These are phyloP conservation scores for Apamea anceps DNA, from an alignment of 2,888 invertebrate genomes.

Conservation along the genomic window DNA sequence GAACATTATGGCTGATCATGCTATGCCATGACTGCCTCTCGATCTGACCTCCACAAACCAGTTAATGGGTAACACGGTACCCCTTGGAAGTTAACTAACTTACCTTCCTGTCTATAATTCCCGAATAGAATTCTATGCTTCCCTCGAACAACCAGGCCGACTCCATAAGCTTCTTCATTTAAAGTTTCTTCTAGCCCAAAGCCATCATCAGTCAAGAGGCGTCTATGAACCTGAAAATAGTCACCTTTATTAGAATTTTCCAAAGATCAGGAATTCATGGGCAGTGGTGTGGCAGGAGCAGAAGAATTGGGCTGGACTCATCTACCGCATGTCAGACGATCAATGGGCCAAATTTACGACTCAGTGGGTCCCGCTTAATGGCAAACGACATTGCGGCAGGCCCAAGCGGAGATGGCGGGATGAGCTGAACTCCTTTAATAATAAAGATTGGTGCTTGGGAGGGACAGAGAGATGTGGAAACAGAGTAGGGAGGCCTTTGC, in stretches of 20 bases:
- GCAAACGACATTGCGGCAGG: no score
- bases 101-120: conserved; percentile 79
- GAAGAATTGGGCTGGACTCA: no score
- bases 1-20: no score
- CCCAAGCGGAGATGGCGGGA: no score
- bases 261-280: background rate
- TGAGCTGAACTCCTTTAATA: no score
- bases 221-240: conserved; percentile 91
- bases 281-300: background rate
- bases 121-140: conserved; percentile 86
- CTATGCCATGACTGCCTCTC: background rate
- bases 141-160: conserved; percentile 90
- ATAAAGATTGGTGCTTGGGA: no score
- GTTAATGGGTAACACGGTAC: background rate
- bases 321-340: no score
- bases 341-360: no score
- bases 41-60: background rate
- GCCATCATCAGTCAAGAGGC: conserved; percentile 92
- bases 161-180: conserved; percentile 91
- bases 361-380: no score
- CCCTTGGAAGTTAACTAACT: background rate
- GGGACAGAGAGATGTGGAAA: background rate
- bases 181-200: conserved; percentile 93
- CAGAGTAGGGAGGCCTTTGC: no score
- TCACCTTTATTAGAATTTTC: background rate